Conservation (phyloP, 2,113 vertebrate species). For the Otis tarda region DNA sequence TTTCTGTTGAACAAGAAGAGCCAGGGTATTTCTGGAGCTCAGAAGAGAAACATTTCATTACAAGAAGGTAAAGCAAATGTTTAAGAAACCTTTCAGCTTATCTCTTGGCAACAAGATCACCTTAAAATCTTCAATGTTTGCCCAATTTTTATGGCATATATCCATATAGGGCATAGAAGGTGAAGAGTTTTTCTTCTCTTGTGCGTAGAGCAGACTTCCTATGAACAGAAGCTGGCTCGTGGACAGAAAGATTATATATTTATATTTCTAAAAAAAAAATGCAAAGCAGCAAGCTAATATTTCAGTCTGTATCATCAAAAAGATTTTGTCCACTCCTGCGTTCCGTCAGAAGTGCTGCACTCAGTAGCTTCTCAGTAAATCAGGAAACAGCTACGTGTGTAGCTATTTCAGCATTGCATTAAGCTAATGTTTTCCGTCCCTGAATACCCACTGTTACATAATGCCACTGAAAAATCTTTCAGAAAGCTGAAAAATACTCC, state of each 20-base stretch:
- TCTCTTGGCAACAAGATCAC: neutral
- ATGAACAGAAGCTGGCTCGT: neutral
- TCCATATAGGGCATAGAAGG: neutral
- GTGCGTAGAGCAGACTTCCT: neutral
- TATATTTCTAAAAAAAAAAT: neutral
- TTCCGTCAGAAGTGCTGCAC: neutral
- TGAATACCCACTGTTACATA: conserved; percentile 1
- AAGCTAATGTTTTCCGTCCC: conserved; percentile 16
- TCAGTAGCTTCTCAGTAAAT: neutral
- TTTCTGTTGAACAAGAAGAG: neutral
- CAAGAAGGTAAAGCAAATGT: neutral
- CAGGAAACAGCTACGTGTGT: neutral
- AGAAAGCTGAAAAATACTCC: neutral
- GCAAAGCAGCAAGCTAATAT: neutral
- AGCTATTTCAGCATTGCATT: conserved; percentile 29
- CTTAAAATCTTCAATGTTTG: neutral
- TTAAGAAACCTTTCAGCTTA: neutral
- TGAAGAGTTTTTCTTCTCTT: neutral
- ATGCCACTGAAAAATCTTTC: neutral
- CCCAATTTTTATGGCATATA: neutral
- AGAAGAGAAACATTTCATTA: neutral
- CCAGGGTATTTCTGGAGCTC: neutral
- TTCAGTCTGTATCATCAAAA: neutral
- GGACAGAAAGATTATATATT: neutral
- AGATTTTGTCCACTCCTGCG: neutral